phyloP scores from a whole-genome alignment of 2,888 invertebrate species.

The Ethmia dodecea region DNA sequence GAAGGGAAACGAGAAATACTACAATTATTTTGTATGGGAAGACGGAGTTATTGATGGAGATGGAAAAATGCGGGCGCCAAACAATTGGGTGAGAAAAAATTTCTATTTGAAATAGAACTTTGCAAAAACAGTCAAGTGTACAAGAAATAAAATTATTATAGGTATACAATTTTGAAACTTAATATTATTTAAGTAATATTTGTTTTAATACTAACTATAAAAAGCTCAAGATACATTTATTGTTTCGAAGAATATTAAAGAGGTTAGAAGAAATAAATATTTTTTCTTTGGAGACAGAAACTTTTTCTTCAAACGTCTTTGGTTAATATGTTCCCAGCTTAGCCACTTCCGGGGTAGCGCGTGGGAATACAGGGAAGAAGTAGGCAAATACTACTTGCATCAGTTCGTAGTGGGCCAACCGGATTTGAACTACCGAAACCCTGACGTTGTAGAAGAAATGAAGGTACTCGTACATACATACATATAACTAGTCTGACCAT shows the following conservation, averaged over 20 bases:
- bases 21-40: conserved; percentile 87
- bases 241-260: background rate
- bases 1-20: conserved; percentile 78
- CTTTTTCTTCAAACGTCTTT: too few species aligned
- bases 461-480: conserved; percentile 35
- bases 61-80: conserved; percentile 79
- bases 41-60: conserved; percentile 71
- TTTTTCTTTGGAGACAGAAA: too few species aligned
- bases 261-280: background rate
- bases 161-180: too few species aligned
- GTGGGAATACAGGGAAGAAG: conserved; percentile 82
- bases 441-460: conserved; percentile 79
- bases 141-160: too few species aligned
- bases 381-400: conserved; percentile 85
- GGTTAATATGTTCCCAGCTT: conserved; percentile 37
- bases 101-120: background rate
- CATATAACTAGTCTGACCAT: background rate
- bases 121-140: too few species aligned
- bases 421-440: conserved; percentile 85
- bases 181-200: too few species aligned
- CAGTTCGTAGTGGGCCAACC: conserved; percentile 84
- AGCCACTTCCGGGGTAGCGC: conserved; percentile 82
- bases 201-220: background rate
- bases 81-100: conserved; percentile 84
- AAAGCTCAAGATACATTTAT: background rate